A percentile compares a stretch with the other conserved stretches of the same genome.
These are phyloP conservation scores for Sycobia sp. DNA, from an alignment of 1,140 invertebrate species.

Conservation along the genomic window DNA sequence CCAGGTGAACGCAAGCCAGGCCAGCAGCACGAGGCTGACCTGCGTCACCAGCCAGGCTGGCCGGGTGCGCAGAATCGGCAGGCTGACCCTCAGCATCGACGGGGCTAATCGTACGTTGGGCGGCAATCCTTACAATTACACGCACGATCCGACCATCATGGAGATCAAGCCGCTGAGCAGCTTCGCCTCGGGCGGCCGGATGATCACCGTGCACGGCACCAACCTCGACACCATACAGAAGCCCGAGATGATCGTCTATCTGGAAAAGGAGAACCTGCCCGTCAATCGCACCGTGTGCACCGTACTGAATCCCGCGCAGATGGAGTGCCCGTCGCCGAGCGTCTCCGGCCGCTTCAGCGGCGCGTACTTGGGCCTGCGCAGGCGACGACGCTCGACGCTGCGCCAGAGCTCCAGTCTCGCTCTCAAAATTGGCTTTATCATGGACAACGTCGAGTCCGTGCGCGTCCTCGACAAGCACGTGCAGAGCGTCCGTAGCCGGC, in stretches of 20 bases:
- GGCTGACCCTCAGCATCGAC: slow-evolving; percentile 81
- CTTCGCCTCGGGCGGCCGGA: slow-evolving; percentile 89
- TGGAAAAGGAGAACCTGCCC: slow-evolving; percentile 70
- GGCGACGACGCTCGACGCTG: slow-evolving; percentile 19
- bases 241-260: slow-evolving; percentile 85
- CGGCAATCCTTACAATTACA: slow-evolving; percentile 83
- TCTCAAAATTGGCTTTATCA: slow-evolving; percentile 86
- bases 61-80: slow-evolving; percentile 64
- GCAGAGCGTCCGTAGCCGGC: slow-evolving; percentile 75
- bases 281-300: slow-evolving; percentile 83
- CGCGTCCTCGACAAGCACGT: slow-evolving; percentile 87
- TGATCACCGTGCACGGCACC: slow-evolving; percentile 90
- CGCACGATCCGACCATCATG: slow-evolving; percentile 90
- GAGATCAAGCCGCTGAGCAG: slow-evolving; percentile 88
- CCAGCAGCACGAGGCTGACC: slow-evolving; percentile 84
- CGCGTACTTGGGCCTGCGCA: neutral
- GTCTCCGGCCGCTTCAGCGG: slow-evolving; percentile 54
- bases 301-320: slow-evolving; percentile 86
- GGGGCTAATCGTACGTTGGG: slow-evolving; percentile 76
- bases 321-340: slow-evolving; percentile 93
- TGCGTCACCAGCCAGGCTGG: slow-evolving; percentile 81
- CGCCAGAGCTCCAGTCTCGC: slow-evolving; percentile 61
- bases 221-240: slow-evolving; percentile 90
- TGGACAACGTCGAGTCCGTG: slow-evolving; percentile 93
- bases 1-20: slow-evolving; percentile 83